Base-by-base conservation (phyloP, 2,888 invertebrate genomes). In the Agapostemon virescens region DNA sequence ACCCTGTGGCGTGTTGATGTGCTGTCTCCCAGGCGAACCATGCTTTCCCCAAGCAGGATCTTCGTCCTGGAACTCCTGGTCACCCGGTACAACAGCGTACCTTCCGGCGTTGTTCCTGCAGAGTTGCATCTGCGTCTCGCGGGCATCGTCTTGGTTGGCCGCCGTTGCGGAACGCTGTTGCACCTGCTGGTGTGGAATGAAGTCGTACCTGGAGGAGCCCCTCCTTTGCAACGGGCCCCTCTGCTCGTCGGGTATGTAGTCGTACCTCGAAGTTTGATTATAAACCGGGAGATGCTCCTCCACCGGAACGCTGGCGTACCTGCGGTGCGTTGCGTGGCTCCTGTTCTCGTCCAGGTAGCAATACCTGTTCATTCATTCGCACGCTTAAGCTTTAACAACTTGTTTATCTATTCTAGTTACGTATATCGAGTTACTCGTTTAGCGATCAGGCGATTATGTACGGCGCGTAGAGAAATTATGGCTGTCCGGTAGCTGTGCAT, bases 231-330 rank as follows among this genome's bases (percentile, higher is more conserved):
- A 72, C 68, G 87, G 89, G 33, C 72, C 72, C n/a, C 79, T 77
- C 42, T 84, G 83, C 38, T 88, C 85, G 13, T 88, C 89, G 40
- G 89, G 90, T 42, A 92, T 91, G 85, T 91, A 92, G 75, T 92
- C 92, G 87, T 92, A 92, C 58, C 92, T 85, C 26, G 88, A 88
- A 5, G 81, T 67, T 23, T 84, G 86, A 61, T 74, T 86, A 64
- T 88, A 88, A 9, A 74, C 76, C 38, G 85, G 68, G 7, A 81
- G 83, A 36, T 81, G 83, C 15, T 90, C 90, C 5, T 89, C 88
- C 67, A 86, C 86, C n/a, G 90, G 90, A 72, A 90, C 83, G 81
- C 90, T 90, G 2, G 82, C 85, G 69, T 89, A 90, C 52, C 90
- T 78, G 17, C 87, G 86, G 70, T 89, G 90, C 61, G 77, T 69